phyloP scores from a whole-genome alignment of 2,113 vertebrate species.

The Balaeniceps rex region DNA sequence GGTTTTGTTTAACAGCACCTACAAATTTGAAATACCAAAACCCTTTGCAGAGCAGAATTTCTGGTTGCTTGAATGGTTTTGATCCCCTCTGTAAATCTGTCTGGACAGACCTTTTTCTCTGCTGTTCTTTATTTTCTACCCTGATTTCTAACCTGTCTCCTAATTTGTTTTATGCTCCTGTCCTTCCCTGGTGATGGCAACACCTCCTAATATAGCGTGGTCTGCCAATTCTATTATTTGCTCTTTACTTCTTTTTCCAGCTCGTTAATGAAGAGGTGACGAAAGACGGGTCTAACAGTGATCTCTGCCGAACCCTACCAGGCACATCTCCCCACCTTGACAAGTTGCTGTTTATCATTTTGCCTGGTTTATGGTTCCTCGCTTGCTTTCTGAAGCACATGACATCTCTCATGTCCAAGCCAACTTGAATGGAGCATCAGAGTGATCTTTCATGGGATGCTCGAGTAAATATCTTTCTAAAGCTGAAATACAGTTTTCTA shows the following conservation, averaged over 20 bases:
- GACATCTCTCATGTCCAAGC: not conserved
- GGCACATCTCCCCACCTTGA: not conserved
- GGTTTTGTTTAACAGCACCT: not conserved
- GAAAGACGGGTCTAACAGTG: not conserved
- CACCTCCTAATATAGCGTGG: not conserved
- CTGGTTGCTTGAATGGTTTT: not conserved
- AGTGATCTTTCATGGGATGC: not conserved
- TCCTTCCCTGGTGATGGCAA: constrained; percentile 35
- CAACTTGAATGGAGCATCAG: not conserved
- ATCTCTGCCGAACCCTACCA: not conserved
- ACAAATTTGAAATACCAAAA: not conserved
- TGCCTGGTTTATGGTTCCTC: constrained; percentile 8
- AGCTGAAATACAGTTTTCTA: not conserved
- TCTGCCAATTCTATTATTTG: constrained; percentile 19
- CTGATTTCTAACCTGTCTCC: constrained; percentile 19
- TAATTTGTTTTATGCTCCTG: constrained; percentile 37
- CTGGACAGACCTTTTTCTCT: not conserved
- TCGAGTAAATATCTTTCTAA: not conserved
- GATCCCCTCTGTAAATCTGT: constrained; percentile 14
- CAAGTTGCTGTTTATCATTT: not conserved
- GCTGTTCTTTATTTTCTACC: not conserved
- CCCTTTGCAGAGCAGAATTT: not conserved
- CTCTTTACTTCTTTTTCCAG: constrained; percentile 19
- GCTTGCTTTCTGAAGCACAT: not conserved
- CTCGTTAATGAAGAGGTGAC: constrained; percentile 27